Evolutionary conservation across 2,113 vertebrate species (phyloP).

Genomic region (Progne subis): DNA sequence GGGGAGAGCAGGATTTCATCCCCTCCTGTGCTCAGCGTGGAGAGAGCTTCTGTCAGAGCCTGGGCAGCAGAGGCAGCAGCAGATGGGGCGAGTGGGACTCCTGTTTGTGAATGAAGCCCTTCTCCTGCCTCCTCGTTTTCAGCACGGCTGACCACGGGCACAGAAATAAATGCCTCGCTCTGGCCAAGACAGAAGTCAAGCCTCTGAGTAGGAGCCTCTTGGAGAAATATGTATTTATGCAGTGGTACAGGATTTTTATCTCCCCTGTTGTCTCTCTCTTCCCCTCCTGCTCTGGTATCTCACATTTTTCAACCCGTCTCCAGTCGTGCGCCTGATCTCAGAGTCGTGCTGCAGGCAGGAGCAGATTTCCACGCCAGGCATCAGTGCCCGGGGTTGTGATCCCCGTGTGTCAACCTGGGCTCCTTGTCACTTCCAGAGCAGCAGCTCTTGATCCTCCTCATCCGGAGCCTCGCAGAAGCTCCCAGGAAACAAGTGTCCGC

Average conservation of each 20-base stretch:
- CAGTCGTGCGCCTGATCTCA: neutral
- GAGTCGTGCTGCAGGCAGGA: neutral
- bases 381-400: neutral
- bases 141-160: neutral
- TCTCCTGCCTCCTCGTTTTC: neutral
- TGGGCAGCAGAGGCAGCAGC: neutral
- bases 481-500: neutral
- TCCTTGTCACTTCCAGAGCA: neutral
- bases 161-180: neutral
- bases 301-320: neutral
- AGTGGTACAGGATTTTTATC: neutral
- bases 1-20: neutral
- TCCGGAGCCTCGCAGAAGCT: neutral
- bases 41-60: conserved; percentile 1
- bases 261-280: neutral
- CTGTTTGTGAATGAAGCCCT: neutral
- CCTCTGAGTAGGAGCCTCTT: neutral
- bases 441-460: neutral
- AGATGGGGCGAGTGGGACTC: neutral
- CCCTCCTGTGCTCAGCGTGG: neutral
- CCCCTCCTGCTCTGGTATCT: neutral
- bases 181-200: neutral
- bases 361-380: neutral
- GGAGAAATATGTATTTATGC: neutral
- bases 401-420: neutral